Percentiles rank a stretch among this genome's conserved stretches.
Evolutionary conservation across 2,797 vertebrate species (phyloP).

Genomic region (Balearica regulorum): DNA sequence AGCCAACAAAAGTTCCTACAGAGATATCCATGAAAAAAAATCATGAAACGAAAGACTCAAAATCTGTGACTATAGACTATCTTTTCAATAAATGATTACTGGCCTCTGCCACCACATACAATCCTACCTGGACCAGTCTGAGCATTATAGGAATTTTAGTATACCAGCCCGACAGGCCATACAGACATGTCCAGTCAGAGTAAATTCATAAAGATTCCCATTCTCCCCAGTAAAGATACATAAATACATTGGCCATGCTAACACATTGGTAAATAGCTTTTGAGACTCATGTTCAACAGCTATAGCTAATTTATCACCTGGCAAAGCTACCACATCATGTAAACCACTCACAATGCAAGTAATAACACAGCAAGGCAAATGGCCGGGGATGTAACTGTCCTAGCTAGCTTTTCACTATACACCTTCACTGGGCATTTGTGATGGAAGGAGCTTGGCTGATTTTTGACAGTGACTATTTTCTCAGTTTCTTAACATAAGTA

Average conservation of each 20-base stretch:
- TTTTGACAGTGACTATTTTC: background rate
- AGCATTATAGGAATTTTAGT: background rate
- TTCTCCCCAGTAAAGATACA: background rate
- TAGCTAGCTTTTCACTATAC: background rate
- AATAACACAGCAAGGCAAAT: background rate
- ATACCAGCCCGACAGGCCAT: background rate
- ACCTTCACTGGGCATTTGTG: background rate
- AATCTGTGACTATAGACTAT: background rate
- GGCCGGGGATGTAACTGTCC: background rate
- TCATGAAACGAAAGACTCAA: background rate
- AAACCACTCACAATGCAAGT: background rate
- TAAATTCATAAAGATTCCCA: background rate
- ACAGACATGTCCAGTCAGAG: background rate
- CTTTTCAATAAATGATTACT: background rate
- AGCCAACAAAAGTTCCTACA: background rate
- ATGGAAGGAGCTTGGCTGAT: background rate
- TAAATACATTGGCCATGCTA: background rate
- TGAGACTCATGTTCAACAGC: background rate
- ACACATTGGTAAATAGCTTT: background rate
- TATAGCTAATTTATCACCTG: background rate
- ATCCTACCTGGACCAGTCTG: background rate
- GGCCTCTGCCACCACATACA: background rate
- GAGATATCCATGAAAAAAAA: background rate
- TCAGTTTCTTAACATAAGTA: background rate
- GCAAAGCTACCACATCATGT: background rate